Evolutionary conservation across 1,140 invertebrate genomes (phyloP), one percentile per base, ranked within the genome.

Genomic region (Melipona quadrifasciata): DNA sequence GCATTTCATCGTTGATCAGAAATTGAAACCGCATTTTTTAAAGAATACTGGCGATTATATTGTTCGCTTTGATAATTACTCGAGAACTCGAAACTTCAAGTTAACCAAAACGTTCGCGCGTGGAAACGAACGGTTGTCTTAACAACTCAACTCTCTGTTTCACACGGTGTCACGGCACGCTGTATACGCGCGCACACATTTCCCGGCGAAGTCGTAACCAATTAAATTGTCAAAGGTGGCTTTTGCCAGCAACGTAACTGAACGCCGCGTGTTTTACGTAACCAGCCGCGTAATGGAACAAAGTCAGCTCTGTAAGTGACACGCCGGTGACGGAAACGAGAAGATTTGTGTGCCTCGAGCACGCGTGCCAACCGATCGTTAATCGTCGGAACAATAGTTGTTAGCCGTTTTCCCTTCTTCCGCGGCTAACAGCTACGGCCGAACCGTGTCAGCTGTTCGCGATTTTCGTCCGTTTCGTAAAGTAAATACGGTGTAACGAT

Each of bases 211-310:
- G 51, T 77, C 65, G 76, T 34, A 72, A 70, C 57, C 82, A 84
- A 84, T 84, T 84, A 84, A 72, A 84, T 84, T 79, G 82, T 84
- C 76, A 79, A 72, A 84, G 39, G 67, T 16, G 31, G 39, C 75
- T 83, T 76, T 77, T 53, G 81, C 65, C 73, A 14, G 34, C 61
- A 11, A 51, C 27, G 75, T 19, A 83, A 51, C 39, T 14, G 75
- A 71, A 58, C 74, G 21, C 34, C 27, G 47, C 16, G 31, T 53
- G 64, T 39, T 71, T 83, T 84, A 72, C 76, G 82, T 84, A 84
- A 84, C n/a, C 39, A 3, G 14, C 10, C n/a, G 16, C 19, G 53
- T 53, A 64, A 70, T 71, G 75, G n/a, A 79, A 72, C 76, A 64
- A 71, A 39, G 75, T 79, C 53, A 71, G 27, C 39, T 78, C 51